Conservation (phyloP, 1,140 invertebrate species). For the Aporrectodea caliginosa region DNA sequence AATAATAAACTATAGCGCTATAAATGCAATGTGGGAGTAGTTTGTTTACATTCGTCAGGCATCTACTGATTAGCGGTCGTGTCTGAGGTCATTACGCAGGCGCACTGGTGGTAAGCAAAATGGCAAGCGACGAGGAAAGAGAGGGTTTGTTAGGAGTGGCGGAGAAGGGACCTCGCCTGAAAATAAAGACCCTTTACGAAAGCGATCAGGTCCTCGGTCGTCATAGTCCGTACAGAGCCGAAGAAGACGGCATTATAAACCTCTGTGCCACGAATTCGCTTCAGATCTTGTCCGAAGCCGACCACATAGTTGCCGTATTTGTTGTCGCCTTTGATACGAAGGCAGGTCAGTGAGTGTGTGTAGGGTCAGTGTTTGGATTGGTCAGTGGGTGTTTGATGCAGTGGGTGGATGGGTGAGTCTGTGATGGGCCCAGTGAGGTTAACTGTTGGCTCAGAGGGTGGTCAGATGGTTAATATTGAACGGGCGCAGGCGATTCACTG, state of each 20-base stretch:
- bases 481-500: too few species aligned
- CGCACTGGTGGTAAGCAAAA: neutral
- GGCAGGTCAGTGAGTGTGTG: constrained; percentile 52
- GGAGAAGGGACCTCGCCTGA: neutral
- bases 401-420: too few species aligned
- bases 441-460: too few species aligned
- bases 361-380: too few species aligned
- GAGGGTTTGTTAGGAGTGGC: neutral
- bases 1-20: too few species aligned
- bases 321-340: constrained; percentile 57
- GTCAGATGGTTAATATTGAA: too few species aligned
- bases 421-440: too few species aligned
- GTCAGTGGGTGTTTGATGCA: too few species aligned
- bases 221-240: neutral
- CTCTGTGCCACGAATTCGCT: neutral
- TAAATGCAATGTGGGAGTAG: too few species aligned
- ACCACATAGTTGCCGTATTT: constrained; percentile 54
- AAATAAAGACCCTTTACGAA: neutral
- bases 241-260: neutral
- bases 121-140: neutral
- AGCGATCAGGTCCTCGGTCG: neutral
- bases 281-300: constrained; percentile 20
- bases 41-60: too few species aligned
- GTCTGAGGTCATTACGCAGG: too few species aligned
- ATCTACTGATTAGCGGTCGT: too few species aligned